Evolutionary conservation across 1,140 invertebrate genomes (phyloP), one percentile per base, ranked within the genome.

Genomic region (Neuroterus valhalla): DNA sequence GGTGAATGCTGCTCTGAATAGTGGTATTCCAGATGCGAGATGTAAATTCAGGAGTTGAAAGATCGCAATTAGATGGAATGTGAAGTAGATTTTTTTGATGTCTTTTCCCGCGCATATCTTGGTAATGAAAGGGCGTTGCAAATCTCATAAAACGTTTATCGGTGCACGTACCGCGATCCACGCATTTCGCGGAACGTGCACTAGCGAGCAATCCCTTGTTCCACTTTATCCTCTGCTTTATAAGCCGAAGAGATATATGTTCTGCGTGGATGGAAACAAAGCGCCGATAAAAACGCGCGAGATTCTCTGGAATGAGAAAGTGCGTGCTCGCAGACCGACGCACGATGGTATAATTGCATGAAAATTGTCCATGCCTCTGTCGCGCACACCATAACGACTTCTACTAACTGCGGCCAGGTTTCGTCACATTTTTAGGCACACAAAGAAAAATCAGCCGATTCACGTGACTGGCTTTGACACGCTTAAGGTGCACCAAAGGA

Each of bases 221-320:
- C 55, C 23, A 62, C 55, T 62, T 62, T 62, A 62, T 62, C 55
- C 55, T 38, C 8, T 62, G 55, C 55, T 62, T 62, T 62, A 62
- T 62, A 62, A 26, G 52, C 52, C 52, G 52, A 62, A 62, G 52
- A 62, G 55, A 62, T 31, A 62, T 62, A 26, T 62, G 55, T 62
- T 62, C 55, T 62, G 55, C 11, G 55, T 38, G 14, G 23, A 62
- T 62, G 55, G 55, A 62, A 62, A 62, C 55, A 31, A 62, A 62
- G 21, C 26, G 55, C 55, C 55, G 55, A 62, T 62, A 62, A 62
- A 62, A 62, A 62, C 23, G 55, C 55, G 55, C 23, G 23, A 62
- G 55, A 62, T 62, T 62, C 55, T 62, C 23, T 62, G 55, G 55
- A 62, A 62, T 62, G 55, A 62, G 55, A 62, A 31, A 62, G 55